Base-by-base conservation (phyloP, 2,113 vertebrate genomes). In the Gymnarchus niloticus region DNA sequence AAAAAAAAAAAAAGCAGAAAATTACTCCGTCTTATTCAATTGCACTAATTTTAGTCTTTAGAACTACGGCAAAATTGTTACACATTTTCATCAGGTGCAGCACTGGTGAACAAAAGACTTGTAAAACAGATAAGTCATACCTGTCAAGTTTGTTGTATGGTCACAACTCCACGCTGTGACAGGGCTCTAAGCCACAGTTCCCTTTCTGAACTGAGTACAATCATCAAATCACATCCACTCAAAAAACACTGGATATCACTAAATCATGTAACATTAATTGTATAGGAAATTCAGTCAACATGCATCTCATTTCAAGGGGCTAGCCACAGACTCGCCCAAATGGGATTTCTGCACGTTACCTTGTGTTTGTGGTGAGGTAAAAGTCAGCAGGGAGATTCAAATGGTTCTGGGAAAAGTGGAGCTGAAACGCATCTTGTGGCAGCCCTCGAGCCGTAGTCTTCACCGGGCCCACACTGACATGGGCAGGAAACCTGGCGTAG, bases 371-470 rank as follows among this genome's bases (percentile, higher is more conserved):
- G 56, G 89, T 88, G 0, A 96, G 89, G 87, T 95, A 87, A 56
- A 94, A 54, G 10, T 91, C 91, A 0, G 90, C 90, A 1, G 89
- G 87, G 12, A 83, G 85, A 49, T 91, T 89, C 0, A 44, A 86
- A n/a, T 92, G 91, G 86, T 91, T 94, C 14, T 87, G 87, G 5
- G 92, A 89, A 6, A 96, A 90, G 61, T 73, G 91, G 0, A 96
- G 89, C 83, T 94, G 76, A 85, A 96, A 94, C 54, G 92, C 91
- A 3, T 93, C 83, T 3, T 89, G 12, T 0, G 94, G 94, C 3
- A 95, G 90, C 76, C 92, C 91, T 54, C 93, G 86, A n/a, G 86
- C 28, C 14, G 92, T 83, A 0, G 90, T 88, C 37, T 91, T 92
- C 41, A 96, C 59, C 3, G 83, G 85, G 86, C 93, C 90, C 0